phyloP scores from a whole-genome alignment of 2,113 vertebrate genomes.

The Aepyceros melampus region DNA sequence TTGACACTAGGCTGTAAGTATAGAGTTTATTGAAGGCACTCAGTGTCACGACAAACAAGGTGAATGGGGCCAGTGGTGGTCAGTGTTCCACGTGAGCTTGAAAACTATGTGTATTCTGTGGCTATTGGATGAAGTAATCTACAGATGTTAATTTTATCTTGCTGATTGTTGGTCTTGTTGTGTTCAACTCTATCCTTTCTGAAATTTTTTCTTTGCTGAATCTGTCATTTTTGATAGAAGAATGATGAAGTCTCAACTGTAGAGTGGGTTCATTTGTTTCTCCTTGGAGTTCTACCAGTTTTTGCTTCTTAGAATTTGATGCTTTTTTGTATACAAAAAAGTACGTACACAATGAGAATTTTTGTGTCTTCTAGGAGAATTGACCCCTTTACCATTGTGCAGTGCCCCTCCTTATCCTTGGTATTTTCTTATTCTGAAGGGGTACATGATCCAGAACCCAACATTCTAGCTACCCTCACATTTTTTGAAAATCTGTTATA shows the following conservation, averaged over 20 bases:
- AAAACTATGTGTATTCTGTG: neutral
- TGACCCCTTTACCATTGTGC: neutral
- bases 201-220: neutral
- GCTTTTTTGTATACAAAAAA: neutral
- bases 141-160: neutral
- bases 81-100: neutral
- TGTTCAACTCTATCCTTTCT: neutral
- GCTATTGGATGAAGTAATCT: neutral
- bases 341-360: neutral
- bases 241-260: neutral
- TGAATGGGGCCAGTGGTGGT: neutral
- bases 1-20: neutral
- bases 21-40: neutral
- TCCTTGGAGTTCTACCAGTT: neutral
- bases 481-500: neutral
- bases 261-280: neutral
- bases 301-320: neutral
- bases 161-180: neutral
- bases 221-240: neutral
- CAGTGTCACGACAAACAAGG: neutral
- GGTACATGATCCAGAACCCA: neutral
- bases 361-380: neutral
- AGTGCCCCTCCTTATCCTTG: neutral
- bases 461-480: neutral
- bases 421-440: neutral